phyloP scores from a whole-genome alignment of 2,113 vertebrate genomes.

The Proteles cristata region DNA sequence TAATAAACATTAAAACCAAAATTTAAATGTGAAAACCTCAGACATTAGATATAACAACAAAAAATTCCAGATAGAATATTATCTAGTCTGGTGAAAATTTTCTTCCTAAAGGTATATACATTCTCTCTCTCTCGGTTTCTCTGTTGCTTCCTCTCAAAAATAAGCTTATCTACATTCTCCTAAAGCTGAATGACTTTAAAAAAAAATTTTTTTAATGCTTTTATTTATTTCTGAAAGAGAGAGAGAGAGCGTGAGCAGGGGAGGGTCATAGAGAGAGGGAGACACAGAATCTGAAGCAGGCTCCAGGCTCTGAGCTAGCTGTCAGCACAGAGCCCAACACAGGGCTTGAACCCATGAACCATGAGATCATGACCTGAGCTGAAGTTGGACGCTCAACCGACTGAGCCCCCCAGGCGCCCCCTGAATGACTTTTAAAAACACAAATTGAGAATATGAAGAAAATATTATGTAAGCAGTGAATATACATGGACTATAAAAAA shows the following conservation, averaged over 20 bases:
- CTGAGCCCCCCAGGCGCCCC: too few relatives aligned
- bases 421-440: not conserved
- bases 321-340: too few relatives aligned
- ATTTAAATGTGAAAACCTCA: not conserved
- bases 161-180: not conserved
- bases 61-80: not conserved
- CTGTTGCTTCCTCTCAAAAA: conserved; percentile 38
- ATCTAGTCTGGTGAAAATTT: not conserved
- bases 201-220: not conserved
- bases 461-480: conserved; percentile 30
- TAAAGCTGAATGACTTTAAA: not conserved
- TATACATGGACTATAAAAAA: not conserved
- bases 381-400: too few relatives aligned
- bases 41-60: not conserved
- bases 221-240: too few relatives aligned
- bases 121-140: not conserved
- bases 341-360: too few relatives aligned
- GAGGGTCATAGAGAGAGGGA: too few relatives aligned
- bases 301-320: too few relatives aligned
- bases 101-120: not conserved
- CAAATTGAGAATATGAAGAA: conserved; percentile 30
- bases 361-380: too few relatives aligned
- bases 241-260: too few relatives aligned
- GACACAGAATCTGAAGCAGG: too few relatives aligned
- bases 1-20: too few relatives aligned